Conservation (phyloP, 1,140 invertebrate genomes). For the Colletes gigas region DNA sequence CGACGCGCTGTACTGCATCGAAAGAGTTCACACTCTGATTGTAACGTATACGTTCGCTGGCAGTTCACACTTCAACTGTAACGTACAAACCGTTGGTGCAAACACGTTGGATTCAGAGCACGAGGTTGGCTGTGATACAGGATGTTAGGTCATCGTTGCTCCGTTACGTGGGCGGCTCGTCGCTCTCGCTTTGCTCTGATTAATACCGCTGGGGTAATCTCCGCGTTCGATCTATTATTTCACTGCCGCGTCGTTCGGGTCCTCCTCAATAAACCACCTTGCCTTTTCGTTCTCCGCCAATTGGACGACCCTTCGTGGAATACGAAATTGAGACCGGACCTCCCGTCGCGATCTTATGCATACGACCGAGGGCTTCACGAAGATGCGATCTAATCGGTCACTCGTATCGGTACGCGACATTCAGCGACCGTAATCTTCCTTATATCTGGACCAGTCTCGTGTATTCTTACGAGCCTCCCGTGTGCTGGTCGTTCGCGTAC, state of each 20-base stretch:
- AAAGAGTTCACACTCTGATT: no score
- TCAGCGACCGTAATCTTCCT: constrained; percentile 30
- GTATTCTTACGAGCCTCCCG: background rate
- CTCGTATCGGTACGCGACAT: constrained; percentile 35
- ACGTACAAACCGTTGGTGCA: background rate
- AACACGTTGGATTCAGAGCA: constrained; percentile 48
- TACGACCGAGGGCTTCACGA: constrained; percentile 2
- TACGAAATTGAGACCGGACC: constrained; percentile 42
- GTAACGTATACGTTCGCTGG: no score
- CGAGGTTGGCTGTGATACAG: constrained; percentile 53
- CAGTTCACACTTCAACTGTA: no score
- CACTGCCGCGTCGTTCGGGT: background rate
- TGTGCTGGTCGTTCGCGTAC: background rate
- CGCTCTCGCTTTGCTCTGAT: constrained; percentile 57
- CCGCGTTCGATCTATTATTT: constrained; percentile 48
- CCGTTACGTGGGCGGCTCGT: constrained; percentile 59
- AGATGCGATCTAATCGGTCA: constrained; percentile 52
- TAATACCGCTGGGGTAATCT: constrained; percentile 52
- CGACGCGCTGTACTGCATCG: no score
- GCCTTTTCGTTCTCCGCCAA: constrained; percentile 3
- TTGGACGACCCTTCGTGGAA: constrained; percentile 42
- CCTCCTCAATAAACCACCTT: constrained; percentile 31
- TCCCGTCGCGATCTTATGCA: constrained; percentile 46
- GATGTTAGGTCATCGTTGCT: constrained; percentile 61
- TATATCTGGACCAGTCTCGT: constrained; percentile 26